A percentile compares a stretch with the other conserved stretches of the same genome.
These are phyloP conservation scores for Rhopalosiphum maidis DNA, from an alignment of 1,140 invertebrate genomes.

Conservation along the genomic window DNA sequence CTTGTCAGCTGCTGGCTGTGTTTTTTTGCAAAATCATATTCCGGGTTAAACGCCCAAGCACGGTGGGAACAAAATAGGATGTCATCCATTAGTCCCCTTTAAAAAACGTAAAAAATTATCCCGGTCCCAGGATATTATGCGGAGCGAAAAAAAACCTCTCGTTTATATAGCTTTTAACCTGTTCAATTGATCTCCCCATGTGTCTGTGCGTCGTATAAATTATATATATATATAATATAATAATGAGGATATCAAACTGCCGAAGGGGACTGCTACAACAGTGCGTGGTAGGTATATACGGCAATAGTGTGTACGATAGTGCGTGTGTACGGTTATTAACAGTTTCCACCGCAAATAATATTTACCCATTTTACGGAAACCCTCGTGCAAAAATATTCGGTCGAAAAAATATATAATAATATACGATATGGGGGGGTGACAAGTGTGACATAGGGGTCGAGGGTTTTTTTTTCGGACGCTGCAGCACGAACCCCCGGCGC, in stretches of 20 bases:
- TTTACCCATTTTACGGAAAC: constrained; percentile 57
- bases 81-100: constrained; percentile 58
- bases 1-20: constrained; percentile 51
- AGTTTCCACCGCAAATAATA: constrained; percentile 58
- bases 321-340: constrained; percentile 55
- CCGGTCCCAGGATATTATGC: constrained; percentile 53
- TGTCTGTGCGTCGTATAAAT: not conserved
- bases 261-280: not conserved
- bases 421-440: not conserved
- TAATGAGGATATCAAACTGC: constrained; percentile 58
- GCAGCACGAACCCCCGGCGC: not conserved
- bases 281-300: not conserved
- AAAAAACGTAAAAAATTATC: constrained; percentile 56
- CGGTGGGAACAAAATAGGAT: constrained; percentile 57
- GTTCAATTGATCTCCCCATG: constrained; percentile 55
- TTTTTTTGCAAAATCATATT: constrained; percentile 53
- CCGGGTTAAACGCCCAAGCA: constrained; percentile 49
- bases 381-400: not conserved
- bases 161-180: constrained; percentile 58
- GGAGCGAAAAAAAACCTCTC: constrained; percentile 47
- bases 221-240: constrained; percentile 43
- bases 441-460: constrained; percentile 53
- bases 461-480: not conserved
- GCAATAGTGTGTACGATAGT: not conserved
- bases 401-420: not conserved